These are phyloP conservation scores for Discoglossus pictus DNA, from an alignment of 2,797 vertebrate genomes.

Conservation along the genomic window DNA sequence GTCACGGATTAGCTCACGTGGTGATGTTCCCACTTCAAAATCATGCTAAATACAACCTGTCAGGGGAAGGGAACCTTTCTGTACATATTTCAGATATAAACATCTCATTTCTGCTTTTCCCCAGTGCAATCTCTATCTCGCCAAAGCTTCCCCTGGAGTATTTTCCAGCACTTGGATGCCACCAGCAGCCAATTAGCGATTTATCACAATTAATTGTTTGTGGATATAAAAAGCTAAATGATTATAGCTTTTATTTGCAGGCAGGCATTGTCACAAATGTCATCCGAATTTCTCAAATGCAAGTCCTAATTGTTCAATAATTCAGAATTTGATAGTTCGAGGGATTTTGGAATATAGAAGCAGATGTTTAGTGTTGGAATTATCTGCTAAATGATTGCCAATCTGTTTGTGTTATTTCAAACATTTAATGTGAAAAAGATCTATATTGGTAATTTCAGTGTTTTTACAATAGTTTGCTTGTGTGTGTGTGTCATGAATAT, in stretches of 20 bases:
- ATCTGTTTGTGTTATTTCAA: conserved; percentile 24
- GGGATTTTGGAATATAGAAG: conserved; percentile 66
- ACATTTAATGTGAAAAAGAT: conserved; percentile 14
- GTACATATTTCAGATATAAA: not conserved
- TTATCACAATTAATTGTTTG: conserved; percentile 64
- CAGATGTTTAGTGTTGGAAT: conserved; percentile 63
- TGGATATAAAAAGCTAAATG: conserved; percentile 51
- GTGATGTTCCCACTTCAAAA: not conserved
- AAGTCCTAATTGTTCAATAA: conserved; percentile 58
- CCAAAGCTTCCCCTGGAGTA: not conserved
- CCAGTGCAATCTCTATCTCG: not conserved
- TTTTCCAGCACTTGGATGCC: conserved; percentile 59
- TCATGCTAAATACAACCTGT: not conserved
- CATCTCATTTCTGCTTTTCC: conserved; percentile 5
- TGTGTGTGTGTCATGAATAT: no score
- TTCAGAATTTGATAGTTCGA: conserved; percentile 65
- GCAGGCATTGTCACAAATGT: conserved; percentile 49
- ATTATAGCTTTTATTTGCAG: conserved; percentile 48
- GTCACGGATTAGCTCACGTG: conserved; percentile 41
- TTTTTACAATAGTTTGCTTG: not conserved
- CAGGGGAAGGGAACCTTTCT: not conserved
- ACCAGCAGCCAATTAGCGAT: conserved; percentile 60
- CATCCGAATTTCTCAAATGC: conserved; percentile 52
- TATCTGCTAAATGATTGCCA: conserved; percentile 41
- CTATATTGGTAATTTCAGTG: conserved; percentile 1